Base-by-base conservation (phyloP, 2,113 vertebrate genomes). In the Misgurnus anguillicaudatus region DNA sequence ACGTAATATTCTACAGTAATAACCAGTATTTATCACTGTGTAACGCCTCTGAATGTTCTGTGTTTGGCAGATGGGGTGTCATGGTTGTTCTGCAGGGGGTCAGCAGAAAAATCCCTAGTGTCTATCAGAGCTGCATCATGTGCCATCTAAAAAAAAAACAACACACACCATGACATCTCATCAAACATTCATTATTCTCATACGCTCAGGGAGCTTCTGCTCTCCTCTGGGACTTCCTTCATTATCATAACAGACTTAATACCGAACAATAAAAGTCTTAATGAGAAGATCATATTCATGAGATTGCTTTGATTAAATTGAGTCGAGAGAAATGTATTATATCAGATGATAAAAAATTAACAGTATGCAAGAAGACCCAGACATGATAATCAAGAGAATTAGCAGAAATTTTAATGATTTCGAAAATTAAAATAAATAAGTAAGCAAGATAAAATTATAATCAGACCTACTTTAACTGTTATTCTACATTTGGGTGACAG, bases 21-120 rank as follows among this genome's bases (percentile, higher is more conserved):
- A 57, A 53, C 38, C 7, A 53, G 45, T 51, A 36, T 51, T 24
- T 13, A 1, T 19, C 48, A 51, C 11, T 19, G 42, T 41, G 16
- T 53, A 80, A 66, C n/a, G 17, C 24, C 63, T 70, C 79, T 82
- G 53, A 71, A 48, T 9, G 36, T 53, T 68, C 16, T 75, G 61
- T 69, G 38, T 73, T 48, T 57, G 45, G 78, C 84, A 87, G 82
- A 78, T 87, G 85, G 70, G 77, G 62, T 63, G 71, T 19, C 84
- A 62, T 82, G 79, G 21, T 16, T 53, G 51, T 58, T 79, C 73
- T 76, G 51, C 45, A 63, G 78, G 75, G 64, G 72, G 67, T 36
- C 16, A 69, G 71, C n/a, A 53, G 8, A 61, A 21, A 47, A 42
- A 67, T 41, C n/a, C 58, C 41, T 9, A 16, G 42, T 58, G 13